Conservation (phyloP, 2,888 invertebrate species). For the Ptilodon capucinus region DNA sequence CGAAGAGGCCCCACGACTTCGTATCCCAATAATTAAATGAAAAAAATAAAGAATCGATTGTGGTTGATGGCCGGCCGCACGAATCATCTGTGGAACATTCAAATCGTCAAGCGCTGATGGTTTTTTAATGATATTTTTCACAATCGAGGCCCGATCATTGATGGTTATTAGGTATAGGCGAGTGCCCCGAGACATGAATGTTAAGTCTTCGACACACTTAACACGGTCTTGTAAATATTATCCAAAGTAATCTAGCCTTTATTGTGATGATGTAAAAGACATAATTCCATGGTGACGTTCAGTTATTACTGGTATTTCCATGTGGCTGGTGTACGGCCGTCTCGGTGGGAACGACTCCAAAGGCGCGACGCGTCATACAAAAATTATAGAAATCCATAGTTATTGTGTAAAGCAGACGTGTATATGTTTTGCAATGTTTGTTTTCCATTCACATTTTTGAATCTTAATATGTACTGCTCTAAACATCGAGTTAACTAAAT, state of each 20-base stretch:
- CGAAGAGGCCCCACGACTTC: slow-evolving; percentile 43
- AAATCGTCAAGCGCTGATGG: slow-evolving; percentile 81
- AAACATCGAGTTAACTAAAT: too few relatives aligned
- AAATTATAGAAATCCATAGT: slow-evolving; percentile 26
- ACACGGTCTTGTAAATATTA: slow-evolving; percentile 26
- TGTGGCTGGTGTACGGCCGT: slow-evolving; percentile 22
- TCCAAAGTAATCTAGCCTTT: slow-evolving; percentile 42
- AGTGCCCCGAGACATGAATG: slow-evolving; percentile 68
- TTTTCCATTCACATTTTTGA: not conserved
- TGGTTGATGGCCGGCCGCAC: slow-evolving; percentile 72
- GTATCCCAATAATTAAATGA: slow-evolving; percentile 75
- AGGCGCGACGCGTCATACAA: slow-evolving; percentile 30
- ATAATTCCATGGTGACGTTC: slow-evolving; percentile 28
- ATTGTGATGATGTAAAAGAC: slow-evolving; percentile 27
- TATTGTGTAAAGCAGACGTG: slow-evolving; percentile 16
- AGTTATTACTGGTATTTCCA: slow-evolving; percentile 45
- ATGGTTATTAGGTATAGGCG: slow-evolving; percentile 79
- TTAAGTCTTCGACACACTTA: slow-evolving; percentile 48
- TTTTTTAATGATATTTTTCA: slow-evolving; percentile 84
- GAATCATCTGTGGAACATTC: slow-evolving; percentile 69
- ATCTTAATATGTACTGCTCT: too few relatives aligned
- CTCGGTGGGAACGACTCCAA: slow-evolving; percentile 31
- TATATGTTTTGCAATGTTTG: not conserved
- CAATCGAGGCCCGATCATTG: slow-evolving; percentile 81
- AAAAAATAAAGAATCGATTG: slow-evolving; percentile 76